Percentiles rank a stretch among this genome's conserved stretches.
phyloP scores from a whole-genome alignment of 2,797 vertebrate genomes.

The Emys orbicularis region DNA sequence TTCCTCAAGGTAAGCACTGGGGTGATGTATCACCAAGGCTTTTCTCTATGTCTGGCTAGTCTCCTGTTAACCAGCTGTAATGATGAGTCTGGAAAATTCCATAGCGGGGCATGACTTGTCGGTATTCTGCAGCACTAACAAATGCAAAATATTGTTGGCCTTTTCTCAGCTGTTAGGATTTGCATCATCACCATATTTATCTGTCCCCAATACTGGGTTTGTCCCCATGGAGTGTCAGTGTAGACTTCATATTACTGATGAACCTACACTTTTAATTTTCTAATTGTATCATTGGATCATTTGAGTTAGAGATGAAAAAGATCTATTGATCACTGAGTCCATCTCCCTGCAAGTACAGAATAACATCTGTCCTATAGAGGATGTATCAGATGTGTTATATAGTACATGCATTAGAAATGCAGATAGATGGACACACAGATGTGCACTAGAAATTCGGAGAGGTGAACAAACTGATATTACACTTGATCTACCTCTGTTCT shows the following conservation, averaged over 20 bases:
- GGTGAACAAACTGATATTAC: not conserved
- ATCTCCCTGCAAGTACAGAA: constrained; percentile 46
- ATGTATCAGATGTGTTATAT: not conserved
- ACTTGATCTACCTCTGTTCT: not conserved
- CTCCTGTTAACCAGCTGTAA: constrained; percentile 22
- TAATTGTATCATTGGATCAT: not conserved
- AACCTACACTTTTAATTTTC: not conserved
- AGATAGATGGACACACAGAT: not conserved
- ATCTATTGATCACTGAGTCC: not conserved
- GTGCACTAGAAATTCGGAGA: not conserved
- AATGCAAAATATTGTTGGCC: not conserved
- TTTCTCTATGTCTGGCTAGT: not conserved
- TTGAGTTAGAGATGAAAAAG: not conserved
- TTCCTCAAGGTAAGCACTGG: constrained; percentile 89
- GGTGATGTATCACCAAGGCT: not conserved
- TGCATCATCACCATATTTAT: no score
- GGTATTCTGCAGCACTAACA: not conserved
- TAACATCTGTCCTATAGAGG: not conserved
- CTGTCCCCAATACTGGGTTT: not conserved
- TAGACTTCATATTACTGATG: not conserved
- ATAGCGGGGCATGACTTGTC: not conserved
- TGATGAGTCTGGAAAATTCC: constrained; percentile 20
- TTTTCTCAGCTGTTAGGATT: not conserved
- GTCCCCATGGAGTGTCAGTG: not conserved
- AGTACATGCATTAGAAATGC: not conserved